phyloP scores from a whole-genome alignment of 2,797 vertebrate genomes.

The Pristis pectinata region DNA sequence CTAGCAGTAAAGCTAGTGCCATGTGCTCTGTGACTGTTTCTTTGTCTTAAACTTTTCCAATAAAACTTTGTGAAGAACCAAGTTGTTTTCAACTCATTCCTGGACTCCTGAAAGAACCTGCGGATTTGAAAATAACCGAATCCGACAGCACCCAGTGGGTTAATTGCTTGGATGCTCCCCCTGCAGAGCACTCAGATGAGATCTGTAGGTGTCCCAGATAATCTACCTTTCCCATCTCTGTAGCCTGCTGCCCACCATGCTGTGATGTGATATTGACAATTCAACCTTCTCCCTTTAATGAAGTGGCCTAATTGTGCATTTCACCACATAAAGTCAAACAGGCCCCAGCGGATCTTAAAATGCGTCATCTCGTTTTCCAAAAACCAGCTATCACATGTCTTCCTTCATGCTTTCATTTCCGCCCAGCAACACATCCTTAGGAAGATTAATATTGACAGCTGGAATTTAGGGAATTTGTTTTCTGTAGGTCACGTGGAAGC shows the following conservation, averaged over 20 bases:
- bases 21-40: too few relatives aligned
- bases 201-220: neutral
- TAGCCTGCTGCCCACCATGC: neutral
- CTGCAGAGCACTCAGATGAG: neutral
- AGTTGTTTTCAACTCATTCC: too few relatives aligned
- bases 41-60: too few relatives aligned
- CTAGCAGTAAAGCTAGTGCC: too few relatives aligned
- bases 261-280: neutral
- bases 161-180: too few relatives aligned
- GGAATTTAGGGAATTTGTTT: neutral
- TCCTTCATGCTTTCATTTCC: neutral
- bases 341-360: neutral
- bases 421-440: neutral
- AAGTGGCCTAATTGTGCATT: neutral
- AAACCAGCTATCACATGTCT: neutral
- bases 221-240: neutral
- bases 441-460: slow-evolving; percentile 19
- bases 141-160: too few relatives aligned
- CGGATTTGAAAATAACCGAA: too few relatives aligned
- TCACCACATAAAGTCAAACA: neutral
- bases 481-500: neutral
- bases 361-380: too few relatives aligned
- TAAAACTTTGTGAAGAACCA: too few relatives aligned
- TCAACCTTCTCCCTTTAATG: neutral
- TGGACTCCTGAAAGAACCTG: too few relatives aligned